phyloP scores from a whole-genome alignment of 1,140 invertebrate genomes.

The Muscidifurax raptorellus region DNA sequence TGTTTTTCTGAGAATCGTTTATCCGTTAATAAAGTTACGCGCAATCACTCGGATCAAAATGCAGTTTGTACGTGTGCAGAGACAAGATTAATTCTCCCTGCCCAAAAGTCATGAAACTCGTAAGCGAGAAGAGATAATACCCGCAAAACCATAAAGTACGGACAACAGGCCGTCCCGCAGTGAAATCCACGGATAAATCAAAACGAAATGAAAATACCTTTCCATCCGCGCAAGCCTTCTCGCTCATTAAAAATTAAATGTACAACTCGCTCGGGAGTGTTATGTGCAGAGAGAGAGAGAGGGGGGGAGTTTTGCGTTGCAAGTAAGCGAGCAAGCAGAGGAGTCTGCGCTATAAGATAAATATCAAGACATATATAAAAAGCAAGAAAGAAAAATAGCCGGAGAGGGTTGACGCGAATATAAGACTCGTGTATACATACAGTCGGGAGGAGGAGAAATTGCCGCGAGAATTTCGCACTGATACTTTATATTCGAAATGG shows the following conservation, averaged over 20 bases:
- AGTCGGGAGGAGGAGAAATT: neutral
- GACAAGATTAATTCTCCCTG: too few relatives aligned
- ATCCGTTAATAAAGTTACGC: too few relatives aligned
- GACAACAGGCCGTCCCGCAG: neutral
- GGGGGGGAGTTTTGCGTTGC: too few relatives aligned
- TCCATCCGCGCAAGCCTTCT: neutral
- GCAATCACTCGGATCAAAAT: too few relatives aligned
- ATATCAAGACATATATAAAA: neutral
- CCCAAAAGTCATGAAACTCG: too few relatives aligned
- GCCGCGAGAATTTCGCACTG: neutral
- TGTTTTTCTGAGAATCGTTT: neutral
- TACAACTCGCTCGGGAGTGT: neutral
- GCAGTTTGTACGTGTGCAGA: too few relatives aligned
- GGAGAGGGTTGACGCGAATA: neutral
- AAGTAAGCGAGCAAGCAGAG: too few relatives aligned
- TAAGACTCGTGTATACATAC: neutral
- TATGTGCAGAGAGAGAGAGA: neutral
- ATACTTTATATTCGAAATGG: slow-evolving; percentile 38
- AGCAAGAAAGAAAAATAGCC: neutral
- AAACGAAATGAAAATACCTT: neutral
- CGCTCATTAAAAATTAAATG: neutral
- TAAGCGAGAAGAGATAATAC: too few relatives aligned
- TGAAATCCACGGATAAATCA: neutral
- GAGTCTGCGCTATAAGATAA: neutral
- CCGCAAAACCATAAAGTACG: neutral